Conservation (phyloP, 2,888 invertebrate genomes). For the Oegoconia quadripuncta region DNA sequence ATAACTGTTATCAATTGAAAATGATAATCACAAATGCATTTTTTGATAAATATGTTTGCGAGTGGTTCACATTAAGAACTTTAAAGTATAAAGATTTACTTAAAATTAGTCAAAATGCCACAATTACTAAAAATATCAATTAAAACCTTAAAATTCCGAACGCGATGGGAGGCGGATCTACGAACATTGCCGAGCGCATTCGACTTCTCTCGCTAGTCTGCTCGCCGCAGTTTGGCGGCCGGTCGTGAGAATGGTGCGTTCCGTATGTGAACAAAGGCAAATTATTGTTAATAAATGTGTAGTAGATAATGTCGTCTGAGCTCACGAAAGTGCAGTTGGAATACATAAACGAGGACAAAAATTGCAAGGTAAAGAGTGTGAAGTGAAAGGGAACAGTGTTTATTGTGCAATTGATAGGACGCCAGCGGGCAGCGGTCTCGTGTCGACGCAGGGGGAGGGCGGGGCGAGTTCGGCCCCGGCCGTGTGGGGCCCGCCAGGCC, state of each 20-base stretch:
- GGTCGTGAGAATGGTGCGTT: constrained; percentile 76
- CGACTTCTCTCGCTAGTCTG: constrained; percentile 56
- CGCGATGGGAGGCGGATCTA: constrained; percentile 77
- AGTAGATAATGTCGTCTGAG: constrained; percentile 78
- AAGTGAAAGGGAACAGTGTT: constrained; percentile 57
- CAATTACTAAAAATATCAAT: constrained; percentile 13
- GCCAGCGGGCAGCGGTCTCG: constrained; percentile 75
- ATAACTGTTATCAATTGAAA: constrained; percentile 34
- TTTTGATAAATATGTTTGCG: too few relatives aligned
- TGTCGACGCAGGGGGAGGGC: constrained; percentile 77
- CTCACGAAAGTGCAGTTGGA: constrained; percentile 69
- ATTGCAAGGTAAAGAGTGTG: constrained; percentile 64
- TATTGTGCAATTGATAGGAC: constrained; percentile 74
- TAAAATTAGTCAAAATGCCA: not conserved
- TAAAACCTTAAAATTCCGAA: constrained; percentile 50
- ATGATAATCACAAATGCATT: constrained; percentile 11
- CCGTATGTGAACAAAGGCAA: constrained; percentile 70
- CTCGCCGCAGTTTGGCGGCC: constrained; percentile 76
- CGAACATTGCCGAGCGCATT: constrained; percentile 62
- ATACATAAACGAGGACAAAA: constrained; percentile 73
- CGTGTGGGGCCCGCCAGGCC: constrained; percentile 80
- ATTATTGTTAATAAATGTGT: constrained; percentile 62
- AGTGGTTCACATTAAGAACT: not conserved
- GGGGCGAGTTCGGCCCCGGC: constrained; percentile 75
- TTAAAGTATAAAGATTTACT: not conserved